A percentile compares a stretch with the other conserved stretches of the same genome.
Conservation (phyloP, 2,888 invertebrate genomes). For the Hedychridium roseum region DNA sequence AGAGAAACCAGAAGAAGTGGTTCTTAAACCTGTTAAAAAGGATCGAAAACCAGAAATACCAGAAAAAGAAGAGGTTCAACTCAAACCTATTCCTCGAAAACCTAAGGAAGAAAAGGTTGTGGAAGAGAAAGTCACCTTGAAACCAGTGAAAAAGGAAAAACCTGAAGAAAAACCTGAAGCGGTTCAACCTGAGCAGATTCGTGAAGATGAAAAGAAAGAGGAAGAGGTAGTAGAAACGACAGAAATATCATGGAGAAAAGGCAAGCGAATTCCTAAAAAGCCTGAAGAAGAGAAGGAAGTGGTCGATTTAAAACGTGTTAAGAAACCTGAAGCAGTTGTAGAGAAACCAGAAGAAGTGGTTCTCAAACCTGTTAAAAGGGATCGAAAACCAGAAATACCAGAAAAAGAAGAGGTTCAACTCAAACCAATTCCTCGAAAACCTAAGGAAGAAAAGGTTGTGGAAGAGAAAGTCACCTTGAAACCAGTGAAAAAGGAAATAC, state of each 20-base stretch:
- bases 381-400: conserved; percentile 33
- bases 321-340: too few relatives aligned
- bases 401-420: conserved; percentile 40
- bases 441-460: conserved; percentile 21
- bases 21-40: conserved; percentile 18
- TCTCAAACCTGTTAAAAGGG: conserved; percentile 38
- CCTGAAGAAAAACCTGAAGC: conserved; percentile 39
- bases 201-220: conserved; percentile 31
- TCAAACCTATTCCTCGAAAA: conserved; percentile 57
- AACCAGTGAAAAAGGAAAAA: conserved; percentile 45
- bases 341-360: conserved; percentile 42
- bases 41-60: conserved; percentile 28
- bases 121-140: conserved; percentile 49
- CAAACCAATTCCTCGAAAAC: conserved; percentile 37
- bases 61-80: conserved; percentile 27
- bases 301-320: conserved; percentile 50
- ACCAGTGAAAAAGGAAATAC: conserved; percentile 48
- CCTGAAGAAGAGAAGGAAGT: conserved; percentile 40
- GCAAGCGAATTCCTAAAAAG: conserved; percentile 14
- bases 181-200: too few relatives aligned
- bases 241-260: conserved; percentile 23
- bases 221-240: conserved; percentile 15
- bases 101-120: conserved; percentile 36
- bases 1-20: conserved; percentile 27
- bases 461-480: conserved; percentile 35